Evolutionary conservation across 1,140 invertebrate species (phyloP).

Genomic region (Stenopsyche tienmushanensis): DNA sequence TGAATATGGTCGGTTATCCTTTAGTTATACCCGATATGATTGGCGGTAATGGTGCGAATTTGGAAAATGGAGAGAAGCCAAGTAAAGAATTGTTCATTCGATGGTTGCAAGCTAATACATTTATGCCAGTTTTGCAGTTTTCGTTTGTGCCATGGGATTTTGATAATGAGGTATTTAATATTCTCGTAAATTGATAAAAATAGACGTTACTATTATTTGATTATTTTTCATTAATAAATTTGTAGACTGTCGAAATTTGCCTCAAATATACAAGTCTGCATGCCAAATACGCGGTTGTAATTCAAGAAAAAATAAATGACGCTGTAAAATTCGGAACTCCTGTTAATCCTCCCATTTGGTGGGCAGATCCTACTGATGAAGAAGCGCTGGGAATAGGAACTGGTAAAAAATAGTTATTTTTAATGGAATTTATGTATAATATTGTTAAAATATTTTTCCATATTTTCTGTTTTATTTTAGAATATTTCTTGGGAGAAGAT

Average conservation of each 20-base stretch:
- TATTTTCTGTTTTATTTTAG: slow-evolving; percentile 55
- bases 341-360: slow-evolving; percentile 90
- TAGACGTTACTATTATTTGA: slow-evolving; percentile 14
- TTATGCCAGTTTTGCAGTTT: slow-evolving; percentile 87
- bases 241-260: slow-evolving; percentile 64
- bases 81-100: slow-evolving; percentile 83
- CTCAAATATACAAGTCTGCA: slow-evolving; percentile 69
- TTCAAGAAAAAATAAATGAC: slow-evolving; percentile 62
- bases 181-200: too few species aligned
- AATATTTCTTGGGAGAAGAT: slow-evolving; percentile 80
- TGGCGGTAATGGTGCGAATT: slow-evolving; percentile 77
- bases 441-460: not conserved
- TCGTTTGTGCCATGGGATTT: slow-evolving; percentile 87
- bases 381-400: slow-evolving; percentile 66
- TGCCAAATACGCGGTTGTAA: slow-evolving; percentile 62
- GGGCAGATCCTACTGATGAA: slow-evolving; percentile 72
- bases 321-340: slow-evolving; percentile 67
- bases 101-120: slow-evolving; percentile 85
- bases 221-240: slow-evolving; percentile 24
- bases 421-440: not conserved
- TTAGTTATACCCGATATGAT: slow-evolving; percentile 90
- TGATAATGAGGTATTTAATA: slow-evolving; percentile 61
- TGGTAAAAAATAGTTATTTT: slow-evolving; percentile 51
- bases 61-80: too few species aligned
- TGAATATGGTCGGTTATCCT: slow-evolving; percentile 83